phyloP scores from a whole-genome alignment of 2,797 vertebrate genomes.

The Rousettus madagascariensis region DNA sequence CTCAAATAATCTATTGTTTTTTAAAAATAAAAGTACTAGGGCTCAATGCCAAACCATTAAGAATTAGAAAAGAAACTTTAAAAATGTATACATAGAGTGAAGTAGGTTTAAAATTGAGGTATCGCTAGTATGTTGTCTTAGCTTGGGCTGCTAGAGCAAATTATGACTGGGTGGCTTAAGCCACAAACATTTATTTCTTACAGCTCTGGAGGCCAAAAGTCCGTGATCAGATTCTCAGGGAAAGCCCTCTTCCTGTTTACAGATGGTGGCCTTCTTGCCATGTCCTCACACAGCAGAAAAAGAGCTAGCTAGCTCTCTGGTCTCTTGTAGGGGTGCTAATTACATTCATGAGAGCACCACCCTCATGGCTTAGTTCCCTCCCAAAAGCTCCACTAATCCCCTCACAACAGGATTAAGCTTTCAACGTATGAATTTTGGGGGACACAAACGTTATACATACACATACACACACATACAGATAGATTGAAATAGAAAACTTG shows the following conservation, averaged over 20 bases:
- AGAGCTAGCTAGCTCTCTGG: neutral
- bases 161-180: neutral
- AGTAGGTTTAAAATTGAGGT: neutral
- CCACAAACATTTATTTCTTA: neutral
- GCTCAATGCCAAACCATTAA: neutral
- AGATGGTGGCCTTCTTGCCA: neutral
- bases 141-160: neutral
- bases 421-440: neutral
- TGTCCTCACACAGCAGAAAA: neutral
- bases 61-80: neutral
- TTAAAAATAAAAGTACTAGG: neutral
- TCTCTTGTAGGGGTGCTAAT: neutral
- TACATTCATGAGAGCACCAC: neutral
- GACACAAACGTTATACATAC: neutral
- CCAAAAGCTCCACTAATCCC: neutral
- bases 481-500: neutral
- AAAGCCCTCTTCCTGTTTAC: neutral
- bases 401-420: neutral
- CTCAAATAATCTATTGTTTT: neutral
- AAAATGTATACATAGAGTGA: neutral
- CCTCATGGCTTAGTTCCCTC: neutral
- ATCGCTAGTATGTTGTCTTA: neutral
- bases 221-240: neutral
- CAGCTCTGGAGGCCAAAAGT: neutral
- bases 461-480: neutral